Evolutionary conservation across 2,797 vertebrate genomes (phyloP).

Genomic region (Neolamprologus multifasciatus): DNA sequence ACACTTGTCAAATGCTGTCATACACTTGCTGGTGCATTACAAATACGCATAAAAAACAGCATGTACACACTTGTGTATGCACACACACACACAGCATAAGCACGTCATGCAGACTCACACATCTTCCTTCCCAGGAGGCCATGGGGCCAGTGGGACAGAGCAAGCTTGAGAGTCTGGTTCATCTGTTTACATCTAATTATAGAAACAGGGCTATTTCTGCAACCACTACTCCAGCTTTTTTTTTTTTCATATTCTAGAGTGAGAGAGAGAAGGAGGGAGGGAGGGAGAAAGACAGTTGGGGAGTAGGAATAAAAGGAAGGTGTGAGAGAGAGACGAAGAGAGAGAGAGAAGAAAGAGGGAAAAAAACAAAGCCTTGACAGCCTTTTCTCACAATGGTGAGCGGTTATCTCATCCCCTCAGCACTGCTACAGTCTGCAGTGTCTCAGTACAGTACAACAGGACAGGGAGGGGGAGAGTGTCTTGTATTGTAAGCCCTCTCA

Average conservation of each 20-base stretch:
- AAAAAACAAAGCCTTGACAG: slow-evolving; percentile 61
- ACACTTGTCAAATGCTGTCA: slow-evolving; percentile 54
- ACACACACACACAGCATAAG: neutral
- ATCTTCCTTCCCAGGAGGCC: slow-evolving; percentile 60
- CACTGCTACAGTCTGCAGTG: slow-evolving; percentile 50
- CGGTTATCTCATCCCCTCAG: slow-evolving; percentile 66
- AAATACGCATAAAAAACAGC: neutral
- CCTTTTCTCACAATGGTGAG: slow-evolving; percentile 63
- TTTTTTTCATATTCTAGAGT: slow-evolving; percentile 58
- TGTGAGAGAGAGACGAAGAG: neutral
- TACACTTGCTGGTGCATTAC: slow-evolving; percentile 55
- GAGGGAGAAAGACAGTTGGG: slow-evolving; percentile 5
- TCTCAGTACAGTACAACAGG: slow-evolving; percentile 48
- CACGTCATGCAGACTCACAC: slow-evolving; percentile 27
- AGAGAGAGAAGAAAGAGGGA: neutral
- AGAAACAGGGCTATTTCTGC: slow-evolving; percentile 71
- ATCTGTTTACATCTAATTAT: slow-evolving; percentile 78
- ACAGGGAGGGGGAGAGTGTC: slow-evolving; percentile 27
- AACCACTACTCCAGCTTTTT: slow-evolving; percentile 51
- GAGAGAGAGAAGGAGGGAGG: neutral
- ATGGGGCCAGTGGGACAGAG: slow-evolving; percentile 67
- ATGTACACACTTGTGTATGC: neutral
- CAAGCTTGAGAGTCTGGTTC: slow-evolving; percentile 56
- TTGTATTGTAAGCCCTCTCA: slow-evolving; percentile 52
- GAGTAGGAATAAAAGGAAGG: neutral